These are phyloP conservation scores for Puntigrus tetrazona DNA, from an alignment of 2,113 vertebrate species.

Conservation along the genomic window DNA sequence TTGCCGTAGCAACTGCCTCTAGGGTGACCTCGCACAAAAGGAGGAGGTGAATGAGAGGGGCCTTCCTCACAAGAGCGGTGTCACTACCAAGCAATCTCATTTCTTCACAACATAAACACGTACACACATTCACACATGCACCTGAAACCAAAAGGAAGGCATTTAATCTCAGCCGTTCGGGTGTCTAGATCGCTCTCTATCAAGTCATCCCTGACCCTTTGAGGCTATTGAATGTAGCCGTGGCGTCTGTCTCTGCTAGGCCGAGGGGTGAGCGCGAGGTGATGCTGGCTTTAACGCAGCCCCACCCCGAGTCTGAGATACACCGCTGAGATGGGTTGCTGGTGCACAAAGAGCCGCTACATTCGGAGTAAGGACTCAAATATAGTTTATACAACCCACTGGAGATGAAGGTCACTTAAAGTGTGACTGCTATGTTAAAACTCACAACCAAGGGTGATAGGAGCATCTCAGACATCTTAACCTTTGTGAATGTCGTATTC, in stretches of 20 bases:
- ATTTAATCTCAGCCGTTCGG: conserved; percentile 76
- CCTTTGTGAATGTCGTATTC: not conserved
- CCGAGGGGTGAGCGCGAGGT: conserved; percentile 68
- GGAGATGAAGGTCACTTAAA: conserved; percentile 66
- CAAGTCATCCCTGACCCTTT: conserved; percentile 73
- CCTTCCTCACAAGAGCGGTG: conserved; percentile 75
- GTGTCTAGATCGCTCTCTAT: conserved; percentile 77
- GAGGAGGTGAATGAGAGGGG: conserved; percentile 74
- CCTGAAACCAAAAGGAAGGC: conserved; percentile 57
- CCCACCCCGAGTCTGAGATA: conserved; percentile 65
- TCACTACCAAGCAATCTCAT: conserved; percentile 79
- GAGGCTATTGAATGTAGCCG: conserved; percentile 65
- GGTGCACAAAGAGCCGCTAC: conserved; percentile 57
- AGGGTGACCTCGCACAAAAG: conserved; percentile 80
- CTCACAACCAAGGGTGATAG: not conserved
- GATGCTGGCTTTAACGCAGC: conserved; percentile 69
- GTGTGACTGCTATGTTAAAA: conserved; percentile 4
- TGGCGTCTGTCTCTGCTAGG: conserved; percentile 68
- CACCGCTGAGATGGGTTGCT: conserved; percentile 54
- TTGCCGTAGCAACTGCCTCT: conserved; percentile 81
- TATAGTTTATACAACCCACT: conserved; percentile 57
- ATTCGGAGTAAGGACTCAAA: conserved; percentile 57
- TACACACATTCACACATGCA: conserved; percentile 42
- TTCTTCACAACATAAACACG: conserved; percentile 75
- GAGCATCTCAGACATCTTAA: conserved; percentile 11